Evolutionary conservation across 1,140 invertebrate species (phyloP).

Genomic region (Sycophila sp.): DNA sequence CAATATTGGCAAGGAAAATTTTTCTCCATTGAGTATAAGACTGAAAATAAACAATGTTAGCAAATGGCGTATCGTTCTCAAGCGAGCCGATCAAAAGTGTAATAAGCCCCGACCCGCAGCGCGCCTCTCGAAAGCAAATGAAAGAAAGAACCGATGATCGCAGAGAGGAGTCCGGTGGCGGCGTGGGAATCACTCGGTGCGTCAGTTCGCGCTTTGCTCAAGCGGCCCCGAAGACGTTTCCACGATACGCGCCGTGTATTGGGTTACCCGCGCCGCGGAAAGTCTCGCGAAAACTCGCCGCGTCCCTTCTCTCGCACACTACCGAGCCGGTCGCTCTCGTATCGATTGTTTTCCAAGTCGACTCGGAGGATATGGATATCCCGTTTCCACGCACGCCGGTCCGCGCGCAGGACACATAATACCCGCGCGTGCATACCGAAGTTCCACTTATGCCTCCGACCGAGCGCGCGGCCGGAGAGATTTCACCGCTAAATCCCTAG

Average conservation of each 20-base stretch:
- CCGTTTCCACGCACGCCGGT: slow-evolving; percentile 51
- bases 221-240: not conserved
- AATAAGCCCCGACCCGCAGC: too few relatives aligned
- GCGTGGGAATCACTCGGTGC: not conserved
- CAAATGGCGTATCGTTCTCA: too few relatives aligned
- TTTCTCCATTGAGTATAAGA: too few relatives aligned
- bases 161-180: slow-evolving; percentile 1
- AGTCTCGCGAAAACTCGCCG: slow-evolving; percentile 39
- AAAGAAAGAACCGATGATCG: slow-evolving; percentile 1
- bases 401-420: slow-evolving; percentile 37
- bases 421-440: slow-evolving; percentile 38
- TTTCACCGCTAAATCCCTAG: slow-evolving; percentile 39
- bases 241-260: not conserved
- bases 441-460: slow-evolving; percentile 25
- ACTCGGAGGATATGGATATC: slow-evolving; percentile 56
- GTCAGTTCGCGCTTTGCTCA: not conserved
- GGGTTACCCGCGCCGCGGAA: slow-evolving; percentile 23
- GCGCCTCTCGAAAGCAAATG: not conserved
- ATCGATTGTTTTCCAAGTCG: slow-evolving; percentile 61
- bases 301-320: not conserved
- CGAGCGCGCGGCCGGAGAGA: slow-evolving; percentile 8
- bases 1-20: not conserved
- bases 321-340: slow-evolving; percentile 41
- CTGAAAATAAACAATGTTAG: too few relatives aligned
- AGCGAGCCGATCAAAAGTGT: too few relatives aligned